Percentiles rank a stretch among this genome's conserved stretches.
These are phyloP conservation scores for Hylomyscus alleni DNA, from an alignment of 2,797 vertebrate species.

Conservation along the genomic window DNA sequence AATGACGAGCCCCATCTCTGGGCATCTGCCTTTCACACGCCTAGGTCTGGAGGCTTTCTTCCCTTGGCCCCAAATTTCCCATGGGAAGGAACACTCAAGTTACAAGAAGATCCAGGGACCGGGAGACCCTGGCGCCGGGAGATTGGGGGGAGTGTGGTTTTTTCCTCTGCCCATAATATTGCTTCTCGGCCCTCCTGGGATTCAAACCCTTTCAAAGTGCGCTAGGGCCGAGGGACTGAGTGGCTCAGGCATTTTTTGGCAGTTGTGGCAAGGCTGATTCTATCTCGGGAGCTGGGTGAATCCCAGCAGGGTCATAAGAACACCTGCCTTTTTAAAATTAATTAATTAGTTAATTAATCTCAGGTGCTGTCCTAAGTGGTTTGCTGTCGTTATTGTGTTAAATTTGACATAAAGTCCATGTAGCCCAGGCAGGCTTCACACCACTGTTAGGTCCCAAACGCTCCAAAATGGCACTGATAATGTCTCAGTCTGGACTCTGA, in stretches of 20 bases:
- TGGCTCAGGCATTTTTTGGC: neutral
- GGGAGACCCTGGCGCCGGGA: neutral
- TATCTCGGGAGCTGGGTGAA: neutral
- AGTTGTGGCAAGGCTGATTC: neutral
- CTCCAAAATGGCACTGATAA: neutral
- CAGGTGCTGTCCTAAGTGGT: conserved; percentile 7
- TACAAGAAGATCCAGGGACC: neutral
- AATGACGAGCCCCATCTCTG: conserved; percentile 73
- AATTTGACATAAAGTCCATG: neutral
- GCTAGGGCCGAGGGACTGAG: neutral
- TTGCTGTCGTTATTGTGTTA: neutral
- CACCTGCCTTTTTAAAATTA: neutral
- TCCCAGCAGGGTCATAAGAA: neutral
- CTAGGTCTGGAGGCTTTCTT: neutral
- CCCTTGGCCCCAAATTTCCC: neutral
- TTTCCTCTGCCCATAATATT: neutral
- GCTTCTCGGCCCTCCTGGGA: neutral
- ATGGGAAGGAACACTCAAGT: neutral
- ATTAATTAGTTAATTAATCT: neutral
- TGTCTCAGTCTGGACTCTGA: neutral
- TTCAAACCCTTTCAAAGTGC: neutral
- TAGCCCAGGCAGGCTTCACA: neutral
- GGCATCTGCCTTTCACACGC: neutral
- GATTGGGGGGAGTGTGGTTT: neutral
- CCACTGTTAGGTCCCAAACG: neutral